Base-by-base conservation (phyloP, 2,797 vertebrate species). In the Morus bassanus region DNA sequence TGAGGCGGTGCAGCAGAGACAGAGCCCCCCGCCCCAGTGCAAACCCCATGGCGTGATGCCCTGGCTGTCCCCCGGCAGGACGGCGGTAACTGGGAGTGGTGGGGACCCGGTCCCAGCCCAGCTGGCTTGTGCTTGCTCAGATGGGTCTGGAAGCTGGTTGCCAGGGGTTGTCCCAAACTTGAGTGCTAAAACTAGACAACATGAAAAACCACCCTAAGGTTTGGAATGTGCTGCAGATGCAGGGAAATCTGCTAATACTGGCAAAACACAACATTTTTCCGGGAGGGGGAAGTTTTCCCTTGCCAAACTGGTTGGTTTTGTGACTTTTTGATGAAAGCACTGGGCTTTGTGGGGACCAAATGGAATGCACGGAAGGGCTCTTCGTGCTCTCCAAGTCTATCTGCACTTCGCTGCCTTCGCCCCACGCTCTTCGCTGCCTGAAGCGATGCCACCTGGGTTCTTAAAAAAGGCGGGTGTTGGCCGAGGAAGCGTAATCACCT, bases 11-110 rank as follows among this genome's bases (percentile, higher is more conserved):
- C 57, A 67, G 60, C 37, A 43, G 27, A 46, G 10, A 61, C 1
- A 2, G 33, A 78, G 28, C 1, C n/a, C 53, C 39, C 9, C 0
- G 0, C 8, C 28, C 14, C 6, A 2, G 13, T 43, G 30, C 4
- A 4, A 78, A 28, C 15, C 35, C 18, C 35, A 2, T 13, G 2
- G 56, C 21, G 4, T 14, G 33, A 23, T 8, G 39, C 3, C 8
- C 16, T 0, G 0, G 6, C 15, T 59, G 17, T 75, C 13, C 18
- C 63, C 30, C 0, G 0, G n/a, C 1, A 2, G 33, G 46, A 10
- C 1, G 7, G 33, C 0, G 1, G 18, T 24, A 7, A 22, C 0
- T 1, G 59, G 35, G 16, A 30, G 6, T 0, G 0, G 22, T 30
- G 45, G 43, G 37, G 2, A 2, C 18, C 11, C 8, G 2, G 3